Evolutionary conservation across 2,888 invertebrate species (phyloP), one percentile per base, ranked within the genome.

Genomic region (Ceriagrion tenellum): DNA sequence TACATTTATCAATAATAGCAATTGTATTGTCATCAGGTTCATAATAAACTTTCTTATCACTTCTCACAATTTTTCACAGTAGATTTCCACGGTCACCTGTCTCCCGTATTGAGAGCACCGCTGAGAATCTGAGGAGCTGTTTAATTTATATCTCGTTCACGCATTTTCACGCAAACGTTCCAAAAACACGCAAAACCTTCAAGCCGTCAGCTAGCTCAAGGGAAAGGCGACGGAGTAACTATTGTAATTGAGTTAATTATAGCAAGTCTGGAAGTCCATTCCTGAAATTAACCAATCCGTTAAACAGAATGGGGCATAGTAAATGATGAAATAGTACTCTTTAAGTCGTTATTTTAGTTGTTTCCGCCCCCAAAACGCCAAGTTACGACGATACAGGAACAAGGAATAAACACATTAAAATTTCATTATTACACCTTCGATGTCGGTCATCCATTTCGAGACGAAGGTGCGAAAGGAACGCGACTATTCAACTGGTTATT

Each of bases 401-500:
- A 69, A 23, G 26, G n/a, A 69, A 69, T 69, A n/a, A 69, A 69
- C 69, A 69, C 69, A 69, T 69, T 69, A 69, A 69, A 12, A 69
- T 69, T 69, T 69, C 26, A 10, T 69, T 69, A 69, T 26, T 26
- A 69, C 26, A 69, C 69, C 69, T 69, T 69, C 8, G 26, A 81
- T 35, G 81, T 35, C 81, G 81, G 16, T 35, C 81, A 81, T 81
- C 81, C 35, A 81, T 81, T 81, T 81, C 35, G 30, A 81, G 3
- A 35, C 13, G 20, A 35, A 35, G 81, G 81, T 81, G 35, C 30
- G 12, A 81, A 81, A 81, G 81, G 81, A 35, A 81, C 30, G 81
- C 30, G 81, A 81, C 81, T 81, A 89, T 89, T 89, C 55, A 89
- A 55, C 89, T n/a, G 47, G n/a, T 89, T 89, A 89, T 89, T 89